Evolutionary conservation across 2,113 vertebrate genomes (phyloP), one percentile per base, ranked within the genome.

Genomic region (Anthoscopus minutus): DNA sequence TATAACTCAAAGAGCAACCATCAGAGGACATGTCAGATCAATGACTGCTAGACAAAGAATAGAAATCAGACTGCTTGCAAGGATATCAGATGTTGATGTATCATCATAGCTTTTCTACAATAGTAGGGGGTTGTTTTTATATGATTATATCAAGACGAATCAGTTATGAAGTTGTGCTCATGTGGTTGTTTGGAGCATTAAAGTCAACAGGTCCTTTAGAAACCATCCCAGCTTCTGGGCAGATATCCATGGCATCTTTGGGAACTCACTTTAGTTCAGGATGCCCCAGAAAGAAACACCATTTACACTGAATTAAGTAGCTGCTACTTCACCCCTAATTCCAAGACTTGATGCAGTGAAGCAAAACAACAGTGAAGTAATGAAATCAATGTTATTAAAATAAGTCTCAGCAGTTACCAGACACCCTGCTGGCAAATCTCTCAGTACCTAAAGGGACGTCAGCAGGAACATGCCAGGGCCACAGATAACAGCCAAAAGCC

Each of bases 311-410:
- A 87, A 80, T 89, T 84, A 69, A 77, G 79, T 72, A 92, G 74
- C 25, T 92, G 27, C 74, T 1, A 1, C 45, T 80, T 96, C 35
- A 54, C 33, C 61, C 45, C 87, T 85, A 57, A 79, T 5, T 3
- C 62, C 57, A 82, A 66, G 38, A 44, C 50, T 70, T 58, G 38
- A 73, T n/a, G 66, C 62, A 53, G 40, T 44, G 66, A 81, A 82
- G 70, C 37, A 81, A 91, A 91, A 80, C 54, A 77, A 35, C 20
- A 50, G 50, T 45, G 62, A 80, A 91, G 57, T 65, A 61, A 85
- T 65, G 31, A 91, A 92, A 94, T 85, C 81, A 81, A 19, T 14
- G 50, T 50, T 74, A 64, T 79, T 87, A 70, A 61, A 87, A 42
- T 88, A 89, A 87, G 28, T 84, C 0, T 0, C 66, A 70, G 50